Evolutionary conservation across 1,140 invertebrate genomes (phyloP).

Genomic region (Gryllus bimaculatus): DNA sequence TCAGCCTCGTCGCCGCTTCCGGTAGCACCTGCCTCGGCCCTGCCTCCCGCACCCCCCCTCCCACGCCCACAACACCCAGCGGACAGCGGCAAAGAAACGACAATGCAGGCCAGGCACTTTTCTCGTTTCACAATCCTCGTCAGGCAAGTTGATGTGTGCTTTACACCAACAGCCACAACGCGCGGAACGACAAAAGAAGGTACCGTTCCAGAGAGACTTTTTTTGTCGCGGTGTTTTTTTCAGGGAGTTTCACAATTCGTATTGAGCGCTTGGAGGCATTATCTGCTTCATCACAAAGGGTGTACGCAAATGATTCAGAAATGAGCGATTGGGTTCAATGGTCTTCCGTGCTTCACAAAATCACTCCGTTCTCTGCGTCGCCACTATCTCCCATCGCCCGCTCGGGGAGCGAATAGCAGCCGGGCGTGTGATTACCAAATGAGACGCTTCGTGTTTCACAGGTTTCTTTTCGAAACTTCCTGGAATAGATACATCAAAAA

Average conservation of each 20-base stretch:
- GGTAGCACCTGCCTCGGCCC: neutral
- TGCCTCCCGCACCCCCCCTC: too few relatives aligned
- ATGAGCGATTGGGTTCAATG: neutral
- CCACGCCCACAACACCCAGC: too few relatives aligned
- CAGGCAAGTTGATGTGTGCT: neutral
- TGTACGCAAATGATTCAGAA: neutral
- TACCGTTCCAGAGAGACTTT: neutral
- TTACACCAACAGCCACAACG: too few relatives aligned
- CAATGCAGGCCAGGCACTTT: neutral
- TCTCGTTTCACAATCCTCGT: neutral
- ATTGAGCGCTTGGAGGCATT: neutral
- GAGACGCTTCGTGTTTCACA: too few relatives aligned
- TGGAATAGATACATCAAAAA: too few relatives aligned
- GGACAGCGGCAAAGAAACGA: neutral
- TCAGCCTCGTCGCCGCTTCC: neutral
- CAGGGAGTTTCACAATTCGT: neutral
- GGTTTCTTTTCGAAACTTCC: too few relatives aligned
- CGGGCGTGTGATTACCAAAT: too few relatives aligned
- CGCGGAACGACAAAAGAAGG: neutral
- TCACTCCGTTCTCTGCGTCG: neutral
- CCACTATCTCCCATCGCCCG: too few relatives aligned
- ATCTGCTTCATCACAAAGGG: neutral
- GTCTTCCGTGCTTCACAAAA: neutral
- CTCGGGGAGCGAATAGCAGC: too few relatives aligned
- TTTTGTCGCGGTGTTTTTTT: neutral